A percentile compares a stretch with the other conserved stretches of the same genome.
phyloP scores from a whole-genome alignment of 2,888 invertebrate species.

The Eupelmus urozonus region DNA sequence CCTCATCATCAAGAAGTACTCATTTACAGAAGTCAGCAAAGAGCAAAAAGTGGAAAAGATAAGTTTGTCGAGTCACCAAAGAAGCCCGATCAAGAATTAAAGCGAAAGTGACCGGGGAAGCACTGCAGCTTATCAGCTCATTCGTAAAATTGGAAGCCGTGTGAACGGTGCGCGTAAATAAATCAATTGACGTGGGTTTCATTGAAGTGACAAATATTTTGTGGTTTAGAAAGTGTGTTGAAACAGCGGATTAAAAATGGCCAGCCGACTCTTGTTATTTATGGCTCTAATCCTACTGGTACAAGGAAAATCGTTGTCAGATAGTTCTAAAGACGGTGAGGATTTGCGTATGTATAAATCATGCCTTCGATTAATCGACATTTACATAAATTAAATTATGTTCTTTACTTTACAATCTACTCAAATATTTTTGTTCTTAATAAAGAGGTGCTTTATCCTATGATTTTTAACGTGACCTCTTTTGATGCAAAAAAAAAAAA shows the following conservation, averaged over 20 bases:
- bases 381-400: no score
- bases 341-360: neutral
- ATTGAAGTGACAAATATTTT: neutral
- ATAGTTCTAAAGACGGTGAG: neutral
- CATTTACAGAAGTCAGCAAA: no score
- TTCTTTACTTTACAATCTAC: no score
- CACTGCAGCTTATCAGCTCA: neutral
- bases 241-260: neutral
- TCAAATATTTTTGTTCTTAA: no score
- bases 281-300: neutral
- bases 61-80: no score
- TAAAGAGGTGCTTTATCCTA: no score
- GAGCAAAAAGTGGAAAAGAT: no score
- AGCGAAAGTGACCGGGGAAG: conserved; percentile 32
- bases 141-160: conserved; percentile 2
- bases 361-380: no score
- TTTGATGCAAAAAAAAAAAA: no score
- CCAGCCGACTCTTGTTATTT: neutral
- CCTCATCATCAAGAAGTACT: no score
- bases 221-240: neutral
- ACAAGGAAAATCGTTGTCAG: conserved; percentile 37
- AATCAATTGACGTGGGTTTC: neutral
- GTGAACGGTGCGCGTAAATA: no score
- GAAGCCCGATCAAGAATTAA: neutral
- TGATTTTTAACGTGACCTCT: no score